A percentile compares a stretch with the other conserved stretches of the same genome.
Evolutionary conservation across 2,888 invertebrate genomes (phyloP).

Genomic region (Cosmia trapezina): DNA sequence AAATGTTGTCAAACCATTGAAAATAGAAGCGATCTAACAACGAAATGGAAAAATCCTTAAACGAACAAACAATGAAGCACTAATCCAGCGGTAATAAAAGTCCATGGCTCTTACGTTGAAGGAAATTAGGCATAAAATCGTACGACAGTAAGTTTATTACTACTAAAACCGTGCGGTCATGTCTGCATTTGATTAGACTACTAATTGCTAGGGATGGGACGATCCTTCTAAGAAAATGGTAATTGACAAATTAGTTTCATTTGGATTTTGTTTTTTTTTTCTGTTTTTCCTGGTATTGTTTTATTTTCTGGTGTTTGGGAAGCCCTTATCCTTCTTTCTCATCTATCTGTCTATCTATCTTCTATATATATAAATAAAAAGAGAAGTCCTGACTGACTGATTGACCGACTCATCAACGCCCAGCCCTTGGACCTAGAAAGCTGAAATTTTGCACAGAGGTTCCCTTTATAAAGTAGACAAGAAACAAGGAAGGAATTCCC

Average conservation of each 20-base stretch:
- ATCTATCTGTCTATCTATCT: too few relatives aligned
- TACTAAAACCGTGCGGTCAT: constrained; percentile 34
- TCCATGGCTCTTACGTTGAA: not conserved
- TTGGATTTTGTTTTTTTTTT: not conserved
- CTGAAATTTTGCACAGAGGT: too few relatives aligned
- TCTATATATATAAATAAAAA: too few relatives aligned
- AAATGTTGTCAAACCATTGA: not conserved
- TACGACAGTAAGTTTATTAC: constrained; percentile 42
- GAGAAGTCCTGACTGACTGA: too few relatives aligned
- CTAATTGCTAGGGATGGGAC: constrained; percentile 52
- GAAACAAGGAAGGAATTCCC: too few relatives aligned
- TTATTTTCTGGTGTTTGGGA: not conserved
- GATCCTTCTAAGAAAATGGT: constrained; percentile 14
- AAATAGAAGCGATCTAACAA: not conserved
- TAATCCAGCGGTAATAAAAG: constrained; percentile 24
- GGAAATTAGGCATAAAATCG: constrained; percentile 28
- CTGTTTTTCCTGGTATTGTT: constrained; percentile 2
- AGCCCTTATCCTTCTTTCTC: not conserved
- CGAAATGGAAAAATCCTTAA: constrained; percentile 12
- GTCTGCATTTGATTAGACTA: constrained; percentile 56
- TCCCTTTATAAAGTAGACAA: too few relatives aligned
- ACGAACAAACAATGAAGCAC: constrained; percentile 35
- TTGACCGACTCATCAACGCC: too few relatives aligned
- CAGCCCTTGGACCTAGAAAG: too few relatives aligned
- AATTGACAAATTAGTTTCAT: constrained; percentile 10